Evolutionary conservation across 2,797 vertebrate species (phyloP), one percentile per base, ranked within the genome.

Genomic region (Leptatherina wallacei): DNA sequence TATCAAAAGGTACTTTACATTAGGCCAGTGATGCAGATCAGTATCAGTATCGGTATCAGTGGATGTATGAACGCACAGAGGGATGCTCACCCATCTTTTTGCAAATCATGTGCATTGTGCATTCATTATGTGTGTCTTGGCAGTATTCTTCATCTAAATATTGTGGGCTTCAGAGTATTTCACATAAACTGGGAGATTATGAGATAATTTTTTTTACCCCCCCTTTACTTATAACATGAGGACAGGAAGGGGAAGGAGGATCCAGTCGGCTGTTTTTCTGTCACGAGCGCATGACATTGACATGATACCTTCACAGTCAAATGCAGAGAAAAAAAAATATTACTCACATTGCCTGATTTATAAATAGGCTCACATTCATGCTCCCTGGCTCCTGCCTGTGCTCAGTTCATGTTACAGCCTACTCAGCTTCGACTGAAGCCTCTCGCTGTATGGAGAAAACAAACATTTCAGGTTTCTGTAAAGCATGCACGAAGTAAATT

Each of bases 341-440:
- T 54, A 75, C 27, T 58, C 64, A 78, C 76, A 62, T 42, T n/a
- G 59, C 62, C 65, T 70, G 81, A 69, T 82, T 70, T 85, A 85
- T 75, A 89, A 85, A 87, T 77, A 83, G 73, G 29, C 38, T 66
- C 64, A 40, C 58, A 72, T 75, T 67, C 76, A 68, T 61, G 70
- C 67, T 75, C 6, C 44, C 38, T 65, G 49, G 24, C 70, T 85
- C 65, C 65, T 73, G 81, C 54, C 27, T 57, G 40, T 65, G 75
- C 63, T 77, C 71, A 64, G 73, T 74, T 81, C 52, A 61, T 72
- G 75, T 79, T 59, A 71, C 83, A 59, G 75, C 80, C 79, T 59
- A 73, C 77, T 80, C 76, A 44, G 63, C 44, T 74, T 56, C 77
- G 67, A 81, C 56, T 65, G 65, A 69, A 52, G 75, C 60, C 62